phyloP scores from a whole-genome alignment of 2,797 vertebrate genomes.

The Ctenosaura bakeri region DNA sequence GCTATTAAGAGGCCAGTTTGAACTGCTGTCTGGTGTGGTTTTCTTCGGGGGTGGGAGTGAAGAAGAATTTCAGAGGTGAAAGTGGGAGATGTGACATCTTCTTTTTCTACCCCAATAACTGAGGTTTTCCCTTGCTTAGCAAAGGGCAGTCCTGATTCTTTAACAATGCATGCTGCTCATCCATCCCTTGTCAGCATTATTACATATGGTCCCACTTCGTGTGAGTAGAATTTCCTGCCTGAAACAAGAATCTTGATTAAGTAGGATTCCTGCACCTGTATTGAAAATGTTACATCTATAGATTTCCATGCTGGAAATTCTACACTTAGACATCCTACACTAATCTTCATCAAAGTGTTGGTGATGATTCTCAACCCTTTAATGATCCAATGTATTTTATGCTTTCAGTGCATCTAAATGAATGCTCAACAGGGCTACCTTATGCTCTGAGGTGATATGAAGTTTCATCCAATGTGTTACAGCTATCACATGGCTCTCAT shows the following conservation, averaged over 20 bases:
- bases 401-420: no score
- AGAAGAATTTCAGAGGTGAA: neutral
- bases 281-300: neutral
- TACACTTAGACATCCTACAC: neutral
- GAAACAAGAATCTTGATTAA: no score
- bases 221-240: no score
- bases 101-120: neutral
- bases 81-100: neutral
- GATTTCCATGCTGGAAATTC: neutral
- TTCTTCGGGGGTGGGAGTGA: neutral
- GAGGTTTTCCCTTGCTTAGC: neutral
- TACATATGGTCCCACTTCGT: no score
- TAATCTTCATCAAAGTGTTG: no score
- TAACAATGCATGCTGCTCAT: neutral
- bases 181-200: no score
- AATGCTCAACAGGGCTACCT: no score
- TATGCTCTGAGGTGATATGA: constrained; percentile 5
- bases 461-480: neutral
- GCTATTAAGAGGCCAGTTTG: neutral
- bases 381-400: no score
- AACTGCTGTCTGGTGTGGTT: no score
- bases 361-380: no score
- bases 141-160: neutral
- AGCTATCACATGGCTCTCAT: neutral
- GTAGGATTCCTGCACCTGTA: neutral